These are phyloP conservation scores for Microcebus jonahi DNA, from an alignment of 2,113 vertebrate genomes.

Conservation along the genomic window DNA sequence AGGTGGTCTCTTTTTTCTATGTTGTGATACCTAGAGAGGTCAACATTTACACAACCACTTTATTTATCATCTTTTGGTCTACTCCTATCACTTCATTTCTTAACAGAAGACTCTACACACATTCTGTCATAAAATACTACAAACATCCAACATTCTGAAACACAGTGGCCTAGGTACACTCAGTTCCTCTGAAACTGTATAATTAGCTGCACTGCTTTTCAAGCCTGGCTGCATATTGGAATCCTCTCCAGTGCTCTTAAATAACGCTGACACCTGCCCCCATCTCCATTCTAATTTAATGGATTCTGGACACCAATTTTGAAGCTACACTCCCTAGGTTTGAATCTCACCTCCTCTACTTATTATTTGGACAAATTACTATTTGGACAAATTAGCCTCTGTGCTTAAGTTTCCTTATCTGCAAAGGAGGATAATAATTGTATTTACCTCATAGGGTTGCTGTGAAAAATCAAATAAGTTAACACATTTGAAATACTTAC, in stretches of 20 bases:
- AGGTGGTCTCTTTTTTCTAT: not conserved
- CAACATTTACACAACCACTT: conserved; percentile 38
- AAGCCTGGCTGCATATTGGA: not conserved
- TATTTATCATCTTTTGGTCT: conserved; percentile 20
- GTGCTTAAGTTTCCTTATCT: conserved; percentile 29
- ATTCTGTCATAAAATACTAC: not conserved
- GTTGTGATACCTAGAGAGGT: not conserved
- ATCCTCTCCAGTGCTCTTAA: not conserved
- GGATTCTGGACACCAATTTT: not conserved
- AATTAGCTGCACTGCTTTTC: not conserved
- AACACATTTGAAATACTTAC: conserved; percentile 16
- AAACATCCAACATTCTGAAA: conserved; percentile 4
- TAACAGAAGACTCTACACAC: not conserved
- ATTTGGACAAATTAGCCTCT: conserved; percentile 9
- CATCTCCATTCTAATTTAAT: not conserved
- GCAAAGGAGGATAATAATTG: not conserved
- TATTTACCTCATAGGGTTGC: not conserved
- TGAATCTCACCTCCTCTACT: not conserved
- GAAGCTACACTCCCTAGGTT: not conserved
- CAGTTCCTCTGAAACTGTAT: not conserved
- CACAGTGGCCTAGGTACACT: not conserved
- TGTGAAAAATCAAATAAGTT: conserved; percentile 42
- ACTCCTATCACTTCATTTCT: conserved; percentile 11
- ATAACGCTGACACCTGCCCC: not conserved
- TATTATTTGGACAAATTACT: conserved; percentile 11